A percentile compares a stretch with the other conserved stretches of the same genome.
Evolutionary conservation across 2,113 vertebrate species (phyloP).

Genomic region (Syrmaticus mikado): DNA sequence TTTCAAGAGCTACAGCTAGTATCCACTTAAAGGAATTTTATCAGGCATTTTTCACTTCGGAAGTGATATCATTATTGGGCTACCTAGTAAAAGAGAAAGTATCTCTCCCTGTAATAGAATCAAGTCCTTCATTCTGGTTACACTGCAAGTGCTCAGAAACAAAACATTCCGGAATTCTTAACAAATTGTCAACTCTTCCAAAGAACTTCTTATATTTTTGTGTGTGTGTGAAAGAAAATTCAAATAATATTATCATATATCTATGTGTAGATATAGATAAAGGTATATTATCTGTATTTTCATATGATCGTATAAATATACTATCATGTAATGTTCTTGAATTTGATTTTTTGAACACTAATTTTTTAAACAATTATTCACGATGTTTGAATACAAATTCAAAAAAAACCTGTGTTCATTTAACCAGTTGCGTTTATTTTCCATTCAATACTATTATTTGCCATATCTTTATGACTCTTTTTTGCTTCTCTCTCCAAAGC

Average conservation of each 20-base stretch:
- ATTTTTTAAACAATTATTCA: background rate
- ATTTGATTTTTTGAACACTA: background rate
- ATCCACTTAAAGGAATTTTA: background rate
- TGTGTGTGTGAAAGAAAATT: background rate
- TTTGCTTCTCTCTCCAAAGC: background rate
- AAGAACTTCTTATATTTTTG: background rate
- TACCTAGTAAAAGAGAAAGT: background rate
- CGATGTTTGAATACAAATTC: background rate
- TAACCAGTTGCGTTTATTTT: background rate
- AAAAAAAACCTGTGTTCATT: background rate
- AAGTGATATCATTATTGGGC: background rate
- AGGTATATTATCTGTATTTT: too few species aligned
- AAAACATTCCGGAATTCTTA: background rate
- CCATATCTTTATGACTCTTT: background rate
- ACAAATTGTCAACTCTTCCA: background rate
- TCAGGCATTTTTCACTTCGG: background rate
- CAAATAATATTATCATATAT: background rate
- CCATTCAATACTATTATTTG: background rate
- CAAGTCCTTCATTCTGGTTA: background rate
- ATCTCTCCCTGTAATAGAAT: background rate
- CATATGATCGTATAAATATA: too few species aligned
- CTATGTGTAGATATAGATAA: too few species aligned
- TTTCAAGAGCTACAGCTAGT: background rate
- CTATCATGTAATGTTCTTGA: background rate
- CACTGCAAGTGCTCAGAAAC: fast-evolving